Base-by-base conservation (phyloP, 2,797 vertebrate species). In the Todus mexicanus region DNA sequence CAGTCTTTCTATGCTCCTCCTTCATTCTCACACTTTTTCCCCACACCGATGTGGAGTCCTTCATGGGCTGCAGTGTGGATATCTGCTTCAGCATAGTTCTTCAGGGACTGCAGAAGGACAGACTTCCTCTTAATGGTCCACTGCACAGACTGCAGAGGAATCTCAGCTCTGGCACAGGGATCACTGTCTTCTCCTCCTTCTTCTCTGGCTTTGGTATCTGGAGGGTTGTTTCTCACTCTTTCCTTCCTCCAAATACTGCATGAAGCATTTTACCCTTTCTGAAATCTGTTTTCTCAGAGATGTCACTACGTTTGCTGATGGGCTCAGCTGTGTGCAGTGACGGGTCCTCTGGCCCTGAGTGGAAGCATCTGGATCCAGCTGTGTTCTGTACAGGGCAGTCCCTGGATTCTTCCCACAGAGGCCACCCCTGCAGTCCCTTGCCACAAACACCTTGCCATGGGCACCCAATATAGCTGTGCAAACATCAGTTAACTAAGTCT, bases 101-200 rank as follows among this genome's bases (percentile, higher is more conserved):
- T 26, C 38, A 5, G 6, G 5, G n/a, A 17, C 54, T 48, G 37
- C 66, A 68, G 21, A 27, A 8, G 20, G 4, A 45, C 33, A 40
- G 1, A 29, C 33, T 51, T 26, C 11, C 12, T 60, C 54, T 23
- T 31, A 19, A 5, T 29, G 29, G 18, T 35, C 59, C 51, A 33
- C 22, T 1, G 25, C 26, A n/a, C 1, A 0, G 9, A 1, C 27
- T 72, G 27, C 27, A 56, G 17, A 16, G 17, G 23, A 60, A 12
- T 5, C 21, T 76, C 25, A 71, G 33, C 17, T 47, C 6, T 1
- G 2, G 11, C 0, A 1, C 21, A 26, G 42, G 23, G 12, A 42
- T 1, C 42, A 38, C 3, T n/a, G n/a, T n/a, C 12, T 86, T 1
- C 10, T 5, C 7, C 15, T 71, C 4, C 26, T 75, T 63, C 22